Evolutionary conservation across 1,140 invertebrate species (phyloP).

Genomic region (Mercenaria mercenaria): DNA sequence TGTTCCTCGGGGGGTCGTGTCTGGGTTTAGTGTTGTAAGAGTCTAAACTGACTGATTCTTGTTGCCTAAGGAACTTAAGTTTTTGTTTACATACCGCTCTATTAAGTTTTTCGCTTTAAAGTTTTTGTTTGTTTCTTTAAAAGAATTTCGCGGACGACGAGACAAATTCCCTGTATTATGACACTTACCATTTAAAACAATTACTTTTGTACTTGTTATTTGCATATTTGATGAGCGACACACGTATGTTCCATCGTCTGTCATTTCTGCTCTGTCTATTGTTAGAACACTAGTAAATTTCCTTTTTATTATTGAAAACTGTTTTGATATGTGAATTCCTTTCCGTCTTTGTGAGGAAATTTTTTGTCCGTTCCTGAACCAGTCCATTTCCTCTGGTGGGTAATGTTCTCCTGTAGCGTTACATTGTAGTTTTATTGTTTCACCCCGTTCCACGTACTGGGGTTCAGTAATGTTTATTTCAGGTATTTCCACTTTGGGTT

Average conservation of each 20-base stretch:
- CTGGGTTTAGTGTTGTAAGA: background rate
- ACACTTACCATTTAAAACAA: conserved; percentile 78
- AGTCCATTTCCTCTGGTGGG: conserved; percentile 80
- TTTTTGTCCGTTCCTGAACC: conserved; percentile 81
- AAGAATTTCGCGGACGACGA: background rate
- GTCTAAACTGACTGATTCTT: background rate
- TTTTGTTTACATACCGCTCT: too few relatives aligned
- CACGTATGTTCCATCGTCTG: conserved; percentile 77
- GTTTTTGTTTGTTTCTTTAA: background rate
- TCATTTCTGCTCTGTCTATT: conserved; percentile 73
- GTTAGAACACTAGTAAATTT: conserved; percentile 77
- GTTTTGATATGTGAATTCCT: conserved; percentile 73
- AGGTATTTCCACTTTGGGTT: conserved; percentile 60
- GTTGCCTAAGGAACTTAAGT: too few relatives aligned
- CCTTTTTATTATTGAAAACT: conserved; percentile 71
- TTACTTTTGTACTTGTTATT: conserved; percentile 74
- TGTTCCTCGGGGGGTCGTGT: background rate
- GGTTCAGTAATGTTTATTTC: conserved; percentile 77
- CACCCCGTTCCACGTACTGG: conserved; percentile 76
- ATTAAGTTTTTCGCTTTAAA: too few relatives aligned
- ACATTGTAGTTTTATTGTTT: conserved; percentile 73
- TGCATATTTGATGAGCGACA: conserved; percentile 77
- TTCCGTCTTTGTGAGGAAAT: conserved; percentile 58
- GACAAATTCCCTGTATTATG: background rate
- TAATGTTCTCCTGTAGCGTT: conserved; percentile 79